phyloP scores from a whole-genome alignment of 2,113 vertebrate species.

The Heloderma charlesbogerti region DNA sequence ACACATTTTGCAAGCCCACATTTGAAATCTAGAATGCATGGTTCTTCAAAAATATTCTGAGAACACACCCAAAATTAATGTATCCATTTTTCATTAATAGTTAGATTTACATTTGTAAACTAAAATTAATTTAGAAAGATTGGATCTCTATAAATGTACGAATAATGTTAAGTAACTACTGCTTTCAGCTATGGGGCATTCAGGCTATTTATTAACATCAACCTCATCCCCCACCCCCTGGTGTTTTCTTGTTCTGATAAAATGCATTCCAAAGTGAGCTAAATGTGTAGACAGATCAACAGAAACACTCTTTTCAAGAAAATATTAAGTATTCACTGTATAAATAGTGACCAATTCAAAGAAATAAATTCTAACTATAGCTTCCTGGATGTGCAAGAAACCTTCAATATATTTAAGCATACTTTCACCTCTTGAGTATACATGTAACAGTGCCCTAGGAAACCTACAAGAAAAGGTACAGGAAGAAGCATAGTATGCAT shows the following conservation, averaged over 20 bases:
- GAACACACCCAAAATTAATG: neutral
- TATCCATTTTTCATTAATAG: neutral
- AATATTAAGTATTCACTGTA: neutral
- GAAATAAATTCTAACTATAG: neutral
- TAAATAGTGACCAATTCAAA: neutral
- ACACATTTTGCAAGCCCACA: neutral
- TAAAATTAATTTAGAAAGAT: neutral
- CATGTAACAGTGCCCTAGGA: constrained; percentile 22
- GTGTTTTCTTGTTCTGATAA: neutral
- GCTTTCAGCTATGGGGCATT: neutral
- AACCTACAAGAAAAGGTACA: constrained; percentile 20
- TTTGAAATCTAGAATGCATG: accelerated
- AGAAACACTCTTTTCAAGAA: neutral
- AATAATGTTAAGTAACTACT: neutral
- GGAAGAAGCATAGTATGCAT: neutral
- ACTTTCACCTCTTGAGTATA: constrained; percentile 3
- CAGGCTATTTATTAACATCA: neutral
- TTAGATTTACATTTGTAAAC: neutral
- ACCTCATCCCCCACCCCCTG: too few species aligned
- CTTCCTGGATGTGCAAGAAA: neutral
- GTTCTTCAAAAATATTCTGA: neutral
- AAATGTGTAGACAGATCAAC: neutral
- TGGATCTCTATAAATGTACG: neutral
- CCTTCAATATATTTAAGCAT: neutral
- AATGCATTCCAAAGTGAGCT: neutral